Evolutionary conservation across 2,797 vertebrate genomes (phyloP).

Genomic region (Apodemus agrarius): DNA sequence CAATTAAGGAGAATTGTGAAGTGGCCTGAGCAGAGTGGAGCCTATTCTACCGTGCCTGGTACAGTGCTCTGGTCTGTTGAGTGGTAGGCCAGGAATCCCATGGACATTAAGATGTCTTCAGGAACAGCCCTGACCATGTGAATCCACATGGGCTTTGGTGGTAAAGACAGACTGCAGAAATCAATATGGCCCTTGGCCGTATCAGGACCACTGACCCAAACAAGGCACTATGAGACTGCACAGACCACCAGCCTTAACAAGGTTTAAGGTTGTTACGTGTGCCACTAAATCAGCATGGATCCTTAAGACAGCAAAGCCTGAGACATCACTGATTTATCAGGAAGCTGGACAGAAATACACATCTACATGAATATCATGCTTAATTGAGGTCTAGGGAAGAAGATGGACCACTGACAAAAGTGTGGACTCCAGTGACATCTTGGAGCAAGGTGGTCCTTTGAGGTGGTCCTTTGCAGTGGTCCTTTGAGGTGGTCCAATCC

Average conservation of each 20-base stretch:
- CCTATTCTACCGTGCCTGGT: background rate
- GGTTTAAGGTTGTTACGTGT: background rate
- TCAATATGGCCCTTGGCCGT: background rate
- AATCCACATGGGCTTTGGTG: background rate
- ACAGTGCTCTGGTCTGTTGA: background rate
- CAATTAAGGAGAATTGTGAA: background rate
- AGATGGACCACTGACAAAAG: background rate
- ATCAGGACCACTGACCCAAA: background rate
- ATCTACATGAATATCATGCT: background rate
- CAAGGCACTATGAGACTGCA: accelerated
- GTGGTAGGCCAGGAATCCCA: background rate
- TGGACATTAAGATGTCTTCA: too few species aligned
- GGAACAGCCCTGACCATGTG: background rate
- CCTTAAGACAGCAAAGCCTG: background rate
- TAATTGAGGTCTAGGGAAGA: background rate
- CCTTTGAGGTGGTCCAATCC: background rate
- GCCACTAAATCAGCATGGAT: background rate
- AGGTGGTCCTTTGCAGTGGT: too few species aligned
- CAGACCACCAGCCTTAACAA: background rate
- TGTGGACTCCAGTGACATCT: too few species aligned
- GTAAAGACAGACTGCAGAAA: background rate
- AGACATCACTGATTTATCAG: background rate
- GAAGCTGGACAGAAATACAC: background rate
- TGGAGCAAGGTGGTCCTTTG: too few species aligned
- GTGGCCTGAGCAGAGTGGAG: background rate